phyloP scores from a whole-genome alignment of 1,140 invertebrate species.

The Theocolax elegans region DNA sequence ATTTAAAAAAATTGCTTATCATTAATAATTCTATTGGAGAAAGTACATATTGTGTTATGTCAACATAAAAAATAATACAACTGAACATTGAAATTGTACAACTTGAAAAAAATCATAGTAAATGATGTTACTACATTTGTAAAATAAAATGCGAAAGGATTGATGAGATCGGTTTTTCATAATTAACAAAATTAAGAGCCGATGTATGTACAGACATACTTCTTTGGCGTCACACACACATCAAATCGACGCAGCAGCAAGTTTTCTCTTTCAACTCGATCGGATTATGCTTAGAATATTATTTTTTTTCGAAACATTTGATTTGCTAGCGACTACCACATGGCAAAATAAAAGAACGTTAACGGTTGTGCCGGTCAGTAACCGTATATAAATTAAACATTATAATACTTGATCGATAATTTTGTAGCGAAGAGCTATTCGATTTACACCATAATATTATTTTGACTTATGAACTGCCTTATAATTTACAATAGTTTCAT shows the following conservation, averaged over 20 bases:
- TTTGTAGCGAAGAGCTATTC: conserved; percentile 16
- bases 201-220: neutral
- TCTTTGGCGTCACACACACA: neutral
- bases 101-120: conserved; percentile 4
- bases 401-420: conserved; percentile 16
- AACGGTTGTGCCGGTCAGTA: neutral
- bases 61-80: conserved; percentile 50
- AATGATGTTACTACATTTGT: conserved; percentile 3
- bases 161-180: conserved; percentile 22
- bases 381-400: conserved; percentile 10
- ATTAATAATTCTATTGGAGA: conserved; percentile 50
- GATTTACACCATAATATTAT: conserved; percentile 15
- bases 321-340: conserved; percentile 18
- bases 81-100: conserved; percentile 36
- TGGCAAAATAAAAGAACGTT: neutral
- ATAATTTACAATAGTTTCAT: conserved; percentile 52
- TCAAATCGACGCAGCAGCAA: conserved; percentile 13
- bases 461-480: conserved; percentile 31
- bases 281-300: conserved; percentile 4
- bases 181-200: conserved; percentile 9
- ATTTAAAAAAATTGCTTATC: conserved; percentile 55
- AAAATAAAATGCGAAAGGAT: conserved; percentile 17
- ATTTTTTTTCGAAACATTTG: conserved; percentile 15
- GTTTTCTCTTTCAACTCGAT: conserved; percentile 6
- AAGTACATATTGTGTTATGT: conserved; percentile 54